Conservation (phyloP, 2,113 vertebrate species). For the Elachura formosa region DNA sequence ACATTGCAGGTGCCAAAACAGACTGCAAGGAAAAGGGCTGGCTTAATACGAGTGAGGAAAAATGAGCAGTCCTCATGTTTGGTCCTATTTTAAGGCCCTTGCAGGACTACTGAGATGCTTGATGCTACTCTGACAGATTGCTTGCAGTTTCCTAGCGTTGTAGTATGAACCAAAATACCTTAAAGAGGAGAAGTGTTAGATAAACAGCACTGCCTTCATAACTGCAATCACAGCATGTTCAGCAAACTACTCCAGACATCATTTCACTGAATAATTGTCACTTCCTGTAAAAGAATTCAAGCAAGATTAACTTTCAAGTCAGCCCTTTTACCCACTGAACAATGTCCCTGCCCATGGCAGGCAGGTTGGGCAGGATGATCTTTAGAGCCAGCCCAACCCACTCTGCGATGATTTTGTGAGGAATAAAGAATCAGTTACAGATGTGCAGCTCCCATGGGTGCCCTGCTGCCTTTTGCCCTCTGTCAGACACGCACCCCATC, state of each 20-base stretch:
- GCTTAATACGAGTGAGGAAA: not conserved
- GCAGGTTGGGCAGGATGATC: not conserved
- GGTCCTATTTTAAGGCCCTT: not conserved
- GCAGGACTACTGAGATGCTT: not conserved
- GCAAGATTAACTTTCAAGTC: not conserved
- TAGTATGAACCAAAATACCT: not conserved
- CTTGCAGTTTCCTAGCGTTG: not conserved
- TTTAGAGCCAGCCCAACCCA: not conserved
- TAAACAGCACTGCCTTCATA: not conserved
- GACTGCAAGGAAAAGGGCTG: not conserved
- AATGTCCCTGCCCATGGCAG: not conserved
- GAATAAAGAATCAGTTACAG: not conserved
- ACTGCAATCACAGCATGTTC: not conserved
- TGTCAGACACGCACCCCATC: fast-evolving
- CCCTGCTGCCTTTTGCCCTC: not conserved
- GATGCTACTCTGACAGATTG: not conserved
- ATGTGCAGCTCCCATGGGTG: not conserved
- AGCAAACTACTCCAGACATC: not conserved
- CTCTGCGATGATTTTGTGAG: not conserved
- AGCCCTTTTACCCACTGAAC: not conserved
- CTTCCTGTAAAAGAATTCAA: not conserved
- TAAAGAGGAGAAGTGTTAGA: not conserved
- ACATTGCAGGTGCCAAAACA: fast-evolving
- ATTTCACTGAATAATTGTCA: not conserved
- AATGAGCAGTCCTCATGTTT: not conserved